Evolutionary conservation across 2,888 invertebrate species (phyloP), one percentile per base, ranked within the genome.

Genomic region (Meloe dianella): DNA sequence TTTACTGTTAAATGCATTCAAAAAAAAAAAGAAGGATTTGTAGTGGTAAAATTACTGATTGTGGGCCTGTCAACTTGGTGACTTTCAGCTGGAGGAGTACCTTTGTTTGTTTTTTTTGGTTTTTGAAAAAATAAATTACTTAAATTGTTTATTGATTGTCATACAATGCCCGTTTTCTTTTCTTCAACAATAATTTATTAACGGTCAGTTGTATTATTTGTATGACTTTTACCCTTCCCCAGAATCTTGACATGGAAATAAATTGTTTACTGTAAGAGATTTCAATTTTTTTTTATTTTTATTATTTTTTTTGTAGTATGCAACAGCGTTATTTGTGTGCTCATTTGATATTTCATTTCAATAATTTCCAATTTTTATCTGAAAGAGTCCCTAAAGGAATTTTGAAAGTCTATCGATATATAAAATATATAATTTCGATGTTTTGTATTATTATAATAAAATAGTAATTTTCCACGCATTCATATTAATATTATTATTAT

Each of bases 161-260:
- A 12, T 41, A 41, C 41, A 17, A 41, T 41, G 41, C 17, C n/a
- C 41, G 41, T 41, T 17, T 41, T 41, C 41, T 41, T 41, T 41
- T 41, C 41, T 41, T 41, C 41, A 41, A 41, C 41, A 41, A 17
- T 41, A 41, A 41, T 41, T 41, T 41, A 41, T 41, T n/a, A 41
- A 17, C 41, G 41, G 41, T 41, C 17, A 17, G n/a, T 41, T 41
- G 41, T 6, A n/a, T n/a, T n/a, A n/a, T 41, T 1, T n/a, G 41
- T 41, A 41, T 41, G 41, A 41, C 41, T 41, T 41, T 41, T 41
- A n/a, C 41, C 17, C 41, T 5, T n/a, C 17, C 41, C 5, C 5
- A 38, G 17, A 41, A 41, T 41, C n/a, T 41, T 41, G 41, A 17
- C 41, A 17, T 41, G 41, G 17, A 41, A n/a, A 41, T 41, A 41